A percentile compares a stretch with the other conserved stretches of the same genome.
These are phyloP conservation scores for Lethenteron reissneri DNA, from an alignment of 2,113 vertebrate genomes.

Conservation along the genomic window DNA sequence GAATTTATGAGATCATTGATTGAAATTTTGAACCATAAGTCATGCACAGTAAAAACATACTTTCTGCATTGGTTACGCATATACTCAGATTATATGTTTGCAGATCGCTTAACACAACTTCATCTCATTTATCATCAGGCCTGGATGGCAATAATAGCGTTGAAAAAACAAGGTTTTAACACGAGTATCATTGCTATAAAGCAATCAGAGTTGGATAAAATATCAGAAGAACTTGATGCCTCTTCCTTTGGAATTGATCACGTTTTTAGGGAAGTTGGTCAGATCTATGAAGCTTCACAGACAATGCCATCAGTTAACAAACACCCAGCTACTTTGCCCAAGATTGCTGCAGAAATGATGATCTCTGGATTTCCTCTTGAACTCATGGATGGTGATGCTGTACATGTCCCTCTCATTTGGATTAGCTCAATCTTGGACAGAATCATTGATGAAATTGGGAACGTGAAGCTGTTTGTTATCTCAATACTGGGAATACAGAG, in stretches of 20 bases:
- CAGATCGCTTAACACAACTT: constrained; percentile 6
- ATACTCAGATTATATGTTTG: not conserved
- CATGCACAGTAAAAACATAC: not conserved
- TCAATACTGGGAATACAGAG: constrained; percentile 36
- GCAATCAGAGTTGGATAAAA: not conserved
- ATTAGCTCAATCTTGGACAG: constrained; percentile 21
- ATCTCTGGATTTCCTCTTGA: constrained; percentile 34
- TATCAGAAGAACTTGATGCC: constrained; percentile 11
- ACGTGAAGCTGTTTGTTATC: constrained; percentile 22
- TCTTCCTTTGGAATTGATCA: constrained; percentile 34
- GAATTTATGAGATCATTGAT: too few species aligned
- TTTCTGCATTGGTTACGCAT: not conserved
- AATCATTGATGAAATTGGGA: too few species aligned
- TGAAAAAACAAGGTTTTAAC: not conserved
- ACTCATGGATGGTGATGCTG: constrained; percentile 33
- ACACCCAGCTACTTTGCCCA: constrained; percentile 8
- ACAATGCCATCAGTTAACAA: constrained; percentile 11
- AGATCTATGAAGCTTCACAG: constrained; percentile 32
- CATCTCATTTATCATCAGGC: constrained; percentile 2
- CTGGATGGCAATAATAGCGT: not conserved
- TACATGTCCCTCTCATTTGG: constrained; percentile 34
- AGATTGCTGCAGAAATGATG: constrained; percentile 23
- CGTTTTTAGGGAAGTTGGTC: constrained; percentile 39
- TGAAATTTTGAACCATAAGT: too few species aligned
- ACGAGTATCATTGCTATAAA: not conserved